phyloP scores from a whole-genome alignment of 2,888 invertebrate genomes.

The Didymodactylos carnosus region DNA sequence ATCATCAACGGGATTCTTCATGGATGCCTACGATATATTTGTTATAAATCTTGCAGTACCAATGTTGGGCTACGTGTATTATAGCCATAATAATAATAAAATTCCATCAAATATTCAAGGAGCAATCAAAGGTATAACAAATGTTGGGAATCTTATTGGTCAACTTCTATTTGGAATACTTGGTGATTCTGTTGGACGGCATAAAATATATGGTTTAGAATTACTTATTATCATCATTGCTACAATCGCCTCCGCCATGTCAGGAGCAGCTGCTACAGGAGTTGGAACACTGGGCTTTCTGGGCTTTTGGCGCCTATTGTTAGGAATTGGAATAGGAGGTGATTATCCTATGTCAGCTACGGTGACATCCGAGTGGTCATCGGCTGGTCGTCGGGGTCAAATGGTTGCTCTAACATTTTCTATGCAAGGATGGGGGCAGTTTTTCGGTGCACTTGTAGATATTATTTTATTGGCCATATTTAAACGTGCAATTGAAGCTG shows the following conservation, averaged over 20 bases:
- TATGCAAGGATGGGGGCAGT: slow-evolving; percentile 5
- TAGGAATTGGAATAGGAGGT: slow-evolving; percentile 12
- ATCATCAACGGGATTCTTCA: background rate
- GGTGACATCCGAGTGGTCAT: background rate
- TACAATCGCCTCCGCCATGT: background rate
- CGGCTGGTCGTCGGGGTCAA: background rate
- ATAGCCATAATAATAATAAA: background rate
- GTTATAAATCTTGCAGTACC: background rate
- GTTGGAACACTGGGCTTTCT: background rate
- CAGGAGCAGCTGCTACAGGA: slow-evolving; percentile 1
- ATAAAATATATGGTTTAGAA: slow-evolving; percentile 5
- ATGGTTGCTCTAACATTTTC: slow-evolving; percentile 8
- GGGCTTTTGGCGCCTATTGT: slow-evolving; percentile 2
- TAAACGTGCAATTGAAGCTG: background rate
- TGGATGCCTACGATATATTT: background rate
- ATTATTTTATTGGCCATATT: slow-evolving; percentile 4
- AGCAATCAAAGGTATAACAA: slow-evolving; percentile 1
- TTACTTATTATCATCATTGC: slow-evolving; percentile 1
- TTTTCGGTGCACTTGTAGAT: background rate
- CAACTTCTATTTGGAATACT: slow-evolving; percentile 3
- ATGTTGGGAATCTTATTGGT: slow-evolving; percentile 8
- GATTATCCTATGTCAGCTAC: slow-evolving; percentile 11
- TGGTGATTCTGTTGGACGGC: slow-evolving; percentile 1
- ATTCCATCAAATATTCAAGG: slow-evolving; percentile 6
- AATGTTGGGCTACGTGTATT: slow-evolving; percentile 13